Evolutionary conservation across 1,140 invertebrate genomes (phyloP).

Genomic region (Penaeus japonicus): DNA sequence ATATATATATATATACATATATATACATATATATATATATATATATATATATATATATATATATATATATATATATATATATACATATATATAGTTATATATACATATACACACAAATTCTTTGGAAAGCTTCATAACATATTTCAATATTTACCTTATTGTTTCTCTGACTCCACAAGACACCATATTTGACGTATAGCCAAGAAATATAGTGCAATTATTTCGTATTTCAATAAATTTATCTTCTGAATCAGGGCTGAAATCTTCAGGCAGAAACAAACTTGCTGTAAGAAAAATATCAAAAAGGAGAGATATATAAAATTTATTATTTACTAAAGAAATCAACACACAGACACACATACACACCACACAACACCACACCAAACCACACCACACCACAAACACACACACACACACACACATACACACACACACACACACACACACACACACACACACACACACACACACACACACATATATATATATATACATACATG

Average conservation of each 20-base stretch:
- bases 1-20: no score
- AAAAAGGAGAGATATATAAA: background rate
- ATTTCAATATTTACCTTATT: constrained; percentile 68
- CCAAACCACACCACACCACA: no score
- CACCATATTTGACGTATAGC: constrained; percentile 97
- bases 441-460: no score
- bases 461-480: no score
- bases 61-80: constrained; percentile 65
- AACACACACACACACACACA: no score
- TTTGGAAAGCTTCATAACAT: background rate
- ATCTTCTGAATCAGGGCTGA: constrained; percentile 75
- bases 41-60: constrained; percentile 27
- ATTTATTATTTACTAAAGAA: background rate
- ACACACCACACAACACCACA: no score
- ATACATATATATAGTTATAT: no score
- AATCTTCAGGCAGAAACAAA: constrained; percentile 69
- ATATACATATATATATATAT: no score
- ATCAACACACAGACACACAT: background rate
- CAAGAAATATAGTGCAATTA: constrained; percentile 96
- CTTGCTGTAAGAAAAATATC: background rate
- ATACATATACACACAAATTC: background rate
- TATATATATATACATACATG: no score
- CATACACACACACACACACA: no score
- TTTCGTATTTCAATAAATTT: constrained; percentile 78
- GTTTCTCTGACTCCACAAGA: constrained; percentile 94